Conservation (phyloP, 1,140 invertebrate species). For the Zaprionus taronus region DNA sequence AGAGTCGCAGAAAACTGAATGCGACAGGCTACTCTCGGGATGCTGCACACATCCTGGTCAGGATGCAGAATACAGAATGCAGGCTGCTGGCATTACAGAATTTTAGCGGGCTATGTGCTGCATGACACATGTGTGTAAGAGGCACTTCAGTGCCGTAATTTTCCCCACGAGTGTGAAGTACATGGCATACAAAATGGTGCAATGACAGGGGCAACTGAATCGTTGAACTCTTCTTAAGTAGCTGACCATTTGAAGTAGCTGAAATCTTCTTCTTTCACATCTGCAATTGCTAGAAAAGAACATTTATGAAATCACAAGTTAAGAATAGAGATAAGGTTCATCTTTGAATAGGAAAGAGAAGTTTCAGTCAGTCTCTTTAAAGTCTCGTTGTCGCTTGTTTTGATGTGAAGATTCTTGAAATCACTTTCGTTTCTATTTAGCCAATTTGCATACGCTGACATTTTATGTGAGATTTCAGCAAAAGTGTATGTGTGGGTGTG, state of each 20-base stretch:
- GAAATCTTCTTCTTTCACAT: not conserved
- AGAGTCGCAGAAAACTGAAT: conserved; percentile 52
- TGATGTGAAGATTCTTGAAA: conserved; percentile 14
- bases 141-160: conserved; percentile 19
- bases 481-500: not conserved
- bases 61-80: conserved; percentile 1
- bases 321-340: not conserved
- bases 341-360: not conserved
- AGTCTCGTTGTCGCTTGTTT: not conserved
- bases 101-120: conserved; percentile 12
- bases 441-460: conserved; percentile 38
- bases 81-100: not conserved
- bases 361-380: conserved; percentile 10
- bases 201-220: conserved; percentile 10
- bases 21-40: conserved; percentile 42
- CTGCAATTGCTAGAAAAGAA: too few relatives aligned
- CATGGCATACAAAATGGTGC: not conserved
- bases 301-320: not conserved
- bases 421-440: conserved; percentile 24
- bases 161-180: conserved; percentile 3
- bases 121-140: not conserved
- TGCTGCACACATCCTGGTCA: conserved; percentile 36
- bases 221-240: not conserved
- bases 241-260: not conserved
- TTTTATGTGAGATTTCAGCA: conserved; percentile 17